Percentiles rank a stretch among this genome's conserved stretches.
Conservation (phyloP, 2,113 vertebrate species). For the Hydrolagus affinis region DNA sequence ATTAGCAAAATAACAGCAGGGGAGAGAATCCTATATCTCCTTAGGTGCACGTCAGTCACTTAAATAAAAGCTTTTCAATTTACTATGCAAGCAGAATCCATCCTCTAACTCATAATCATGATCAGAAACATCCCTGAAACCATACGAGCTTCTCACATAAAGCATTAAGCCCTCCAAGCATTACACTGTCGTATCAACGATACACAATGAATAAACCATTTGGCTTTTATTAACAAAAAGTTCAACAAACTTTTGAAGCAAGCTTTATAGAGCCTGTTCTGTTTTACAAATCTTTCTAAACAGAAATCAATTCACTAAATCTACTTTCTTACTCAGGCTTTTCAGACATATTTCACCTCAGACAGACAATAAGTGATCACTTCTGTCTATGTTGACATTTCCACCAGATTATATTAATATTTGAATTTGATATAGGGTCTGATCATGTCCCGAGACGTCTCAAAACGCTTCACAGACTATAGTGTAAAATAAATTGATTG, state of each 20-base stretch:
- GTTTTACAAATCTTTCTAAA: background rate
- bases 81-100: background rate
- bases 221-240: background rate
- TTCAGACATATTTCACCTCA: background rate
- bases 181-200: background rate
- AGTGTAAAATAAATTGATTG: too few species aligned
- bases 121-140: slow-evolving; percentile 3
- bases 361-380: background rate
- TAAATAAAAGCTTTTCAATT: slow-evolving; percentile 8
- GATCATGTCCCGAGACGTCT: too few species aligned
- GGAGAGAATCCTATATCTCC: background rate
- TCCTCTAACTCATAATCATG: background rate
- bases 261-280: background rate
- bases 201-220: background rate
- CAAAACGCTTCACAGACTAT: too few species aligned
- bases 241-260: background rate
- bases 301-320: background rate
- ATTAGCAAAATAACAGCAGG: background rate
- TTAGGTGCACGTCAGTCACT: background rate
- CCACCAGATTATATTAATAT: too few species aligned
- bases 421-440: too few species aligned
- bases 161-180: background rate
- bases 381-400: background rate
- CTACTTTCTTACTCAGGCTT: background rate
- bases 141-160: background rate